These are phyloP conservation scores for Drosophila grimshawi DNA, from an alignment of 1,140 invertebrate species.

Conservation along the genomic window DNA sequence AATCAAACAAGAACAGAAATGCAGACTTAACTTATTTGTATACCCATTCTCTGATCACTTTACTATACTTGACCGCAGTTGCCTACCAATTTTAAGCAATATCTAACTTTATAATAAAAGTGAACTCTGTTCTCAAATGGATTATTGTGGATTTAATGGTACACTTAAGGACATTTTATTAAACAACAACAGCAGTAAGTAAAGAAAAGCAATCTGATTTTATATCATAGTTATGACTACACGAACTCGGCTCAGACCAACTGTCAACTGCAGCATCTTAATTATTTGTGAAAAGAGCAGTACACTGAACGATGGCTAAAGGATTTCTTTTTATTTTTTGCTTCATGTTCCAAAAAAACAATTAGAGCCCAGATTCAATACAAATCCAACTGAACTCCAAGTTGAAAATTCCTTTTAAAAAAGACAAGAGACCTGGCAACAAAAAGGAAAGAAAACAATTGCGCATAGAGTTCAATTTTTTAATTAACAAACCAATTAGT, in stretches of 20 bases:
- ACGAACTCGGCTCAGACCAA: background rate
- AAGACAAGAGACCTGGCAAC: background rate
- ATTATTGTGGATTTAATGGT: too few relatives aligned
- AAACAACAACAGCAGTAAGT: background rate
- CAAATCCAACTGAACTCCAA: constrained; percentile 2
- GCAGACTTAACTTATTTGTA: background rate
- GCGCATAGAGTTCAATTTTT: constrained; percentile 60
- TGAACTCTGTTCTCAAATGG: too few relatives aligned
- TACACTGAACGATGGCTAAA: constrained; percentile 15
- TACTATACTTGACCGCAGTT: too few relatives aligned
- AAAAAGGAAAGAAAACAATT: constrained; percentile 26
- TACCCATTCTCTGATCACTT: too few relatives aligned
- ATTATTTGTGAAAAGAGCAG: background rate
- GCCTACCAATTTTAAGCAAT: too few relatives aligned
- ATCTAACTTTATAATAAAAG: too few relatives aligned
- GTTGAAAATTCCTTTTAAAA: constrained; percentile 8
- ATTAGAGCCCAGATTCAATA: too few relatives aligned
- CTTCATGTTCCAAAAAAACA: constrained; percentile 4
- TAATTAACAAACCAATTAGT: constrained; percentile 83
- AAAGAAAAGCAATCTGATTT: too few relatives aligned
- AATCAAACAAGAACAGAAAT: background rate
- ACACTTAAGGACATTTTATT: too few relatives aligned
- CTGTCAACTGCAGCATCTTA: background rate
- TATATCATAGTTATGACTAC: too few relatives aligned
- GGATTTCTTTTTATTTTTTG: constrained; percentile 19